phyloP scores from a whole-genome alignment of 1,140 invertebrate genomes.

The Drosophila ambigua region DNA sequence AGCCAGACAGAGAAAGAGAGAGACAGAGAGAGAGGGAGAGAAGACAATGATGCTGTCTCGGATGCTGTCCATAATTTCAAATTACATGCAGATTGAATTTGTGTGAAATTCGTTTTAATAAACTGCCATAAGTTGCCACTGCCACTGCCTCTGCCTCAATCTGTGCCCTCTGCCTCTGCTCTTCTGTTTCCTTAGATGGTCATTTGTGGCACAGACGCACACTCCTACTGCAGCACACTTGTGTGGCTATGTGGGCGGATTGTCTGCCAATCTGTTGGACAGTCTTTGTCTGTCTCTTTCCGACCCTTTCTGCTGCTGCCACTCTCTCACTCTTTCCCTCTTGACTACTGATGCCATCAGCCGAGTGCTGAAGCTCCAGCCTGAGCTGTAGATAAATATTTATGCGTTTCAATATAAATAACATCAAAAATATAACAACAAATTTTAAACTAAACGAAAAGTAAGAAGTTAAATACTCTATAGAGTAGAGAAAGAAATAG shows the following conservation, averaged over 20 bases:
- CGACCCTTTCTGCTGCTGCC: too few species aligned
- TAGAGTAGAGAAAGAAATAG: neutral
- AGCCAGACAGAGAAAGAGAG: neutral
- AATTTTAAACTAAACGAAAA: conserved; percentile 13
- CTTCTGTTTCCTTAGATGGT: conserved; percentile 43
- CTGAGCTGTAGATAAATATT: conserved; percentile 68
- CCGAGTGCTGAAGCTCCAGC: conserved; percentile 24
- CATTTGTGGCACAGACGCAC: conserved; percentile 53
- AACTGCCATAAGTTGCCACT: conserved; percentile 65
- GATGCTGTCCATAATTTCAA: conserved; percentile 34
- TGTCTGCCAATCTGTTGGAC: conserved; percentile 19
- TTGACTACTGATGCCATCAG: conserved; percentile 33
- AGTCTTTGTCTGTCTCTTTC: neutral
- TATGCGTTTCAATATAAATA: conserved; percentile 73
- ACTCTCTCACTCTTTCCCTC: neutral
- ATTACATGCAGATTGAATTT: conserved; percentile 74
- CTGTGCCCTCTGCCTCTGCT: neutral
- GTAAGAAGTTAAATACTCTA: conserved; percentile 10
- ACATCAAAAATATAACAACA: conserved; percentile 48
- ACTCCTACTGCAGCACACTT: conserved; percentile 17
- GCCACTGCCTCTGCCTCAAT: too few species aligned
- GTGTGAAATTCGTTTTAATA: conserved; percentile 71
- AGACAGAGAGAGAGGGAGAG: neutral
- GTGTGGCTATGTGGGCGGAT: conserved; percentile 23
- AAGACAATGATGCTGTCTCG: neutral